Conservation (phyloP, 1,140 invertebrate genomes). For the Drosophila rufa region DNA sequence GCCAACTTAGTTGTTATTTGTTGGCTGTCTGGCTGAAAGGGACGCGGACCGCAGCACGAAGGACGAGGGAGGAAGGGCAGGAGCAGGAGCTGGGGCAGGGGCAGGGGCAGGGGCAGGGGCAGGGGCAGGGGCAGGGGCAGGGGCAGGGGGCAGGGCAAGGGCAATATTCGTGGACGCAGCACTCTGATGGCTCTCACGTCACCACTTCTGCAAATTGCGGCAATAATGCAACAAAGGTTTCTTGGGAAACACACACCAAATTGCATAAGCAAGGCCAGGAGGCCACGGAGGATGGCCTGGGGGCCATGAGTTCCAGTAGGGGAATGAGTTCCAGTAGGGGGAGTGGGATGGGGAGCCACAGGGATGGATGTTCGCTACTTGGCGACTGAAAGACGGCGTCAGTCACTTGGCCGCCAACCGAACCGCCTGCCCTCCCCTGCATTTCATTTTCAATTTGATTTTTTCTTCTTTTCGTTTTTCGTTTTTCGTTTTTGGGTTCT, state of each 20-base stretch:
- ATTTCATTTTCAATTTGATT: conserved; percentile 68
- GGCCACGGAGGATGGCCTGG: background rate
- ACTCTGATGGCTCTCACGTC: conserved; percentile 81
- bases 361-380: conserved; percentile 32
- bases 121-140: background rate
- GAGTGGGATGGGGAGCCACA: background rate
- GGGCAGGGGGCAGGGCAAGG: conserved; percentile 9
- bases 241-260: conserved; percentile 82
- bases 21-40: conserved; percentile 68
- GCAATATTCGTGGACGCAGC: conserved; percentile 78
- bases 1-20: conserved; percentile 82
- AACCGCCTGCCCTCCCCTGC: conserved; percentile 8
- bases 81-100: background rate
- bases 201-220: conserved; percentile 82
- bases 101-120: background rate
- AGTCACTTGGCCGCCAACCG: conserved; percentile 61
- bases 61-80: background rate
- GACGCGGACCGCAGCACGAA: conserved; percentile 8
- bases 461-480: conserved; percentile 16
- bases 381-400: conserved; percentile 71
- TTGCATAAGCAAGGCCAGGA: conserved; percentile 65
- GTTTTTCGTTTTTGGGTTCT: background rate
- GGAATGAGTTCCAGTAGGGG: background rate
- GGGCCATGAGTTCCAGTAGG: background rate
- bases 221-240: conserved; percentile 83